Base-by-base conservation (phyloP, 2,888 invertebrate species). In the Lacanobia wlatinum region DNA sequence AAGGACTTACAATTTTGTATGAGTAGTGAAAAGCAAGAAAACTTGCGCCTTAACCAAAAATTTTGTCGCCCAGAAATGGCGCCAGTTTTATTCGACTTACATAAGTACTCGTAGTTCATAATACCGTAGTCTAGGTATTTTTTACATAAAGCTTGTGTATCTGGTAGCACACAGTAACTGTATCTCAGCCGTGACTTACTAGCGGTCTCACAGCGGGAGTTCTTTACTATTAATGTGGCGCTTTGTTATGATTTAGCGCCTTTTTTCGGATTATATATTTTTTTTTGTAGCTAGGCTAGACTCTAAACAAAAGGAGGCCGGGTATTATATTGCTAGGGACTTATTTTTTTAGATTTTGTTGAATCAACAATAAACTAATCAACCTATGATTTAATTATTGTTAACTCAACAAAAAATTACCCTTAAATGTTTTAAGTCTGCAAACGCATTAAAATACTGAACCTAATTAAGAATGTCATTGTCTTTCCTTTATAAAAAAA, bases 171-270 rank as follows among this genome's bases (percentile, higher is more conserved):
- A 66, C 14, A 61, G 68, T 68, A 76, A 76, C 76, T 64, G 78
- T 76, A 67, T 76, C 67, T 64, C 50, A 73, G 77, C 55, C 50
- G 43, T 80, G 81, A 80, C 68, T 80, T 80, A 80, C 68, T 76
- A 23, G 62, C 68, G 73, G 52, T 38, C 81, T 55, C 79, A 23
- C 81, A 80, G 79, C 77, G 77, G 79, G 79, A 81, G 16, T 81
- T 69, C 61, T 58, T 76, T 66, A 66, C 72, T 66, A 72, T 79
- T 80, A 79, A 80, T 79, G 73, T 76, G 81, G 80, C 81, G 65
- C 72, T 72, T 80, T 77, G 81, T 80, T 76, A 65, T 59, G 77
- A 80, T 76, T 52, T 60, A 80, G 59, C 12, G 48, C 18, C 52
- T 62, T 61, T 74, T 52, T 77, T 38, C 12, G 5, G 10, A 52